Evolutionary conservation across 2,888 invertebrate species (phyloP).

Genomic region (Drosophila nr. medialis): DNA sequence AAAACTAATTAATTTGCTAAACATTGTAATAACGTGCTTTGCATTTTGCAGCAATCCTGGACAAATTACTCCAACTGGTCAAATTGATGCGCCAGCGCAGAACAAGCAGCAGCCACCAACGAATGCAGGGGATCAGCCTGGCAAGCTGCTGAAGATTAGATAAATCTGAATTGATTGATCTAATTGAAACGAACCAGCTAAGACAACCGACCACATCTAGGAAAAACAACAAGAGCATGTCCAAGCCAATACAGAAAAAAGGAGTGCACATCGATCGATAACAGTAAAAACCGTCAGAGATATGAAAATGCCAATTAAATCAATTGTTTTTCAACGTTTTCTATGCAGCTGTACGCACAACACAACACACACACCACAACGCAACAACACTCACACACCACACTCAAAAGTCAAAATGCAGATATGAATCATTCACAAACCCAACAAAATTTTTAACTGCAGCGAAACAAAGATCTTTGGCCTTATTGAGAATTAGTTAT

Average conservation of each 20-base stretch:
- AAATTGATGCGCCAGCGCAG: constrained; percentile 70
- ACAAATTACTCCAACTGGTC: constrained; percentile 81
- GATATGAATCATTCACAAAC: constrained; percentile 16
- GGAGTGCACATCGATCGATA: constrained; percentile 31
- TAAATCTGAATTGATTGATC: background rate
- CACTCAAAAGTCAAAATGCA: background rate
- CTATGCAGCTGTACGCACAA: constrained; percentile 37
- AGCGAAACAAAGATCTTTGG: constrained; percentile 26
- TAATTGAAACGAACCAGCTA: constrained; percentile 12
- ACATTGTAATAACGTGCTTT: background rate
- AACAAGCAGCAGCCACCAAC: constrained; percentile 23
- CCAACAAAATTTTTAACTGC: constrained; percentile 7
- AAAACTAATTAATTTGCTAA: background rate
- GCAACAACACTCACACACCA: constrained; percentile 1
- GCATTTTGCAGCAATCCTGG: constrained; percentile 82
- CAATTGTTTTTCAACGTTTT: constrained; percentile 51
- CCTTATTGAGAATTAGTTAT: constrained; percentile 42
- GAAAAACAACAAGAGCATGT: constrained; percentile 23
- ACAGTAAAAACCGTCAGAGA: constrained; percentile 28
- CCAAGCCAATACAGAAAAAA: constrained; percentile 22
- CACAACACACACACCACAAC: constrained; percentile 9
- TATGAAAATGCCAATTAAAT: constrained; percentile 35
- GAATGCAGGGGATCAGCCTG: constrained; percentile 24
- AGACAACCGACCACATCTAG: background rate
- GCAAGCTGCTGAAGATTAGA: constrained; percentile 21